Evolutionary conservation across 2,888 invertebrate genomes (phyloP).

Genomic region (Papilio gigon): DNA sequence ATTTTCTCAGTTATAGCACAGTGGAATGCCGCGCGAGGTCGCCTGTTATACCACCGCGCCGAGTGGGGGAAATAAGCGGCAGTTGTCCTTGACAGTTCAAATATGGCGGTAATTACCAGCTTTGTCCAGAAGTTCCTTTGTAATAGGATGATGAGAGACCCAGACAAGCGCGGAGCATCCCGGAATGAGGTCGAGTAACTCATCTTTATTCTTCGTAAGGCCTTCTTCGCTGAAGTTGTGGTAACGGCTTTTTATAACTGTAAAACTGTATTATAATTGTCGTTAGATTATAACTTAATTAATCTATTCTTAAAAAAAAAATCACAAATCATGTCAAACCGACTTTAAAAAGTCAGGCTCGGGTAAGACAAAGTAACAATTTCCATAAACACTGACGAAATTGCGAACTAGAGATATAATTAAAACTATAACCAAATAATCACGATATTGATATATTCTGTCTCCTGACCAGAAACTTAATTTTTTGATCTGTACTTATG

Average conservation of each 20-base stretch:
- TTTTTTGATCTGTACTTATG: neutral
- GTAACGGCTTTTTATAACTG: slow-evolving; percentile 67
- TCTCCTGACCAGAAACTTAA: neutral
- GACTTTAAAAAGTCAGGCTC: no score
- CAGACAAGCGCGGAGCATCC: slow-evolving; percentile 86
- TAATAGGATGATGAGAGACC: slow-evolving; percentile 71
- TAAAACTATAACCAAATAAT: neutral
- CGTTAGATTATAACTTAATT: neutral
- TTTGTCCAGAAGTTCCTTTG: slow-evolving; percentile 83
- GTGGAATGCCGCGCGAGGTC: no score
- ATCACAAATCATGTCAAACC: no score
- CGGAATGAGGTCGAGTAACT: slow-evolving; percentile 81
- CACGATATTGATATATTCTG: neutral
- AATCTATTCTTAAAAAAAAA: no score
- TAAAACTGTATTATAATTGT: slow-evolving; percentile 58
- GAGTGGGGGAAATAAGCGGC: neutral
- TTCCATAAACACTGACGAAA: no score
- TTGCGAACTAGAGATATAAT: no score
- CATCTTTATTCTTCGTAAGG: slow-evolving; percentile 66
- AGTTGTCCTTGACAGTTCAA: neutral
- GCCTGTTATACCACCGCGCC: no score
- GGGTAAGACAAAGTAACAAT: no score
- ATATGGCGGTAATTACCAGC: slow-evolving; percentile 83
- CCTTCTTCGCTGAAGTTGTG: slow-evolving; percentile 68
- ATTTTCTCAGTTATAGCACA: no score